Evolutionary conservation across 2,888 invertebrate genomes (phyloP), one percentile per base, ranked within the genome.

Genomic region (Thereva nobilitata): DNA sequence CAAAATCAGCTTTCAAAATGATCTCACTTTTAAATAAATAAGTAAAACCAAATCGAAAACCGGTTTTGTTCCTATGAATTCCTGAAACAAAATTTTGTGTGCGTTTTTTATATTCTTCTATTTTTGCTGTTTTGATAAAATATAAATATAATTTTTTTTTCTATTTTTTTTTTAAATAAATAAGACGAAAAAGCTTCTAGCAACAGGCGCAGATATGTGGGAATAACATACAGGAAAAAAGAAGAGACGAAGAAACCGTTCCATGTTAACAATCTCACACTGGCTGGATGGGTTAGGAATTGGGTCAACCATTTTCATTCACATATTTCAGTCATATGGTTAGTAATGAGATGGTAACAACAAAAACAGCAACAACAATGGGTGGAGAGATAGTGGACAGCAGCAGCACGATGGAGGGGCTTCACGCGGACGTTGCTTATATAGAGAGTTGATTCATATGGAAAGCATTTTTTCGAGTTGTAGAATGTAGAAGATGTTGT

Each of bases 1-100:
- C 81, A 81, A 81, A 81, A 81, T 81, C 81, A 81, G 81, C 81
- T 81, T 81, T 81, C 81, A 81, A 81, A 81, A 81, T 81, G 81
- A 81, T 81, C 81, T 81, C 81, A 81, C 81, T 81, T 78, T 79
- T 76, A 76, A 74, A 54, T 76, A 78, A 79, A 79, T 78, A 79
- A 81, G 80, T 79, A 80, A 81, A 81, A 81, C 77, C 81, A 81
- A 80, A 81, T 80, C 80, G 81, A 81, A 81, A 81, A 80, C 81
- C 81, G 81, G 81, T 81, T 80, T 81, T 77, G 80, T 80, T 70
- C 76, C 75, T 76, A 54, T 64, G 66, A 68, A 64, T 65, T 70
- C 64, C 63, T 65, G 65, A 49, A 65, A 65, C 35, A 56, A 34
- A 56, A 42, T 61, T 10, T 50, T 38, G 35, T 57, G 45, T 50